Evolutionary conservation across 1,140 invertebrate genomes (phyloP).

Genomic region (Drosophila aff.): DNA sequence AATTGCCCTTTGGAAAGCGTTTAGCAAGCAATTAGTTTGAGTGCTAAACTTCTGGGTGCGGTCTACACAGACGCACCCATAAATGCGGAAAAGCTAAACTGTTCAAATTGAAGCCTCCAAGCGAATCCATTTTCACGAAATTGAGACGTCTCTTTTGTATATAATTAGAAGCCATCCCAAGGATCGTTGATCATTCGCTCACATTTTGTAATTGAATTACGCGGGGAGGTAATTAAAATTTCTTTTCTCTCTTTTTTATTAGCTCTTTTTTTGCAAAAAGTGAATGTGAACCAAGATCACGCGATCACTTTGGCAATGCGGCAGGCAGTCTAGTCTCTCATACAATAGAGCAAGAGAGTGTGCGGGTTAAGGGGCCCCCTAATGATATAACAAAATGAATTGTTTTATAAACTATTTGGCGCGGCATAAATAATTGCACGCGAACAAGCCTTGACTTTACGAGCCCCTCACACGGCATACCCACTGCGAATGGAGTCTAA

Average conservation of each 20-base stretch:
- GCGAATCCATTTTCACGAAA: conserved; percentile 4
- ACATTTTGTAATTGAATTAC: conserved; percentile 77
- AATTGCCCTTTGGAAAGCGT: conserved; percentile 71
- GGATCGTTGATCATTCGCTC: conserved; percentile 36
- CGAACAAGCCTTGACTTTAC: conserved; percentile 37
- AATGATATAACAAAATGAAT: conserved; percentile 80
- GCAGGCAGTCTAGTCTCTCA: conserved; percentile 1
- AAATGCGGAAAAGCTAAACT: conserved; percentile 8
- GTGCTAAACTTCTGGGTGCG: conserved; percentile 58
- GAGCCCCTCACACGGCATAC: conserved; percentile 43
- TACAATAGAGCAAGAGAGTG: not conserved
- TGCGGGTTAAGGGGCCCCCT: conserved; percentile 16
- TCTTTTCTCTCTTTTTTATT: conserved; percentile 15
- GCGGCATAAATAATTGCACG: conserved; percentile 67
- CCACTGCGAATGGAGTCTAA: conserved; percentile 4
- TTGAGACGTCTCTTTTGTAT: conserved; percentile 17
- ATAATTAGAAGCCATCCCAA: conserved; percentile 36
- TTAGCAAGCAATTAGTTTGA: conserved; percentile 79
- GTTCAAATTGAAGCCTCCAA: not conserved
- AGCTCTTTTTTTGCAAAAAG: conserved; percentile 15
- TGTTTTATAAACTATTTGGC: conserved; percentile 73
- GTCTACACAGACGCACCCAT: conserved; percentile 30
- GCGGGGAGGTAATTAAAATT: conserved; percentile 62
- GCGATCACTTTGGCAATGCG: conserved; percentile 54
- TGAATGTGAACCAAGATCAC: conserved; percentile 54